These are phyloP conservation scores for Galendromus occidentalis DNA, from an alignment of 1,140 invertebrate species.

Conservation along the genomic window DNA sequence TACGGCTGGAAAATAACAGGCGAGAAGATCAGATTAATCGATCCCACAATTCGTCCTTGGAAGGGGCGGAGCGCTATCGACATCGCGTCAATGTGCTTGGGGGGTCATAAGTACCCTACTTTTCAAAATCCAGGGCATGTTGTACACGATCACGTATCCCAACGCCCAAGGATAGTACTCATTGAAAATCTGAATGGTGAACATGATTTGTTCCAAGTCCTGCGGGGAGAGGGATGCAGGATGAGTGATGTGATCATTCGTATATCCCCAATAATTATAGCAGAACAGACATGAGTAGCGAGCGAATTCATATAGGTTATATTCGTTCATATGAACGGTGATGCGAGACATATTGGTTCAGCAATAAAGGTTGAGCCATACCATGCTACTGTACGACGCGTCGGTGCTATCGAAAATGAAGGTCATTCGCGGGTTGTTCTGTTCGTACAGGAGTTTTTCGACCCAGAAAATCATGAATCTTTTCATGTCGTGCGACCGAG, in stretches of 20 bases:
- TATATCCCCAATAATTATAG: too few relatives aligned
- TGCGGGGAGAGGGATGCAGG: neutral
- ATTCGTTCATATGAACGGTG: too few relatives aligned
- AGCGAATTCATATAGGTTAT: too few relatives aligned
- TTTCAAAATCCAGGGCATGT: conserved; percentile 17
- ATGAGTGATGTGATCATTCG: too few relatives aligned
- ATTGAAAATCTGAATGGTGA: conserved; percentile 14
- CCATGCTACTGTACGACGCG: neutral
- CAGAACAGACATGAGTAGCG: too few relatives aligned
- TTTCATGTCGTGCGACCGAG: conserved; percentile 6
- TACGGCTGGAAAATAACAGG: neutral
- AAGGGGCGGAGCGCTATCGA: too few relatives aligned
- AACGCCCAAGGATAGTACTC: conserved; percentile 18
- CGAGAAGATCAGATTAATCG: too few relatives aligned
- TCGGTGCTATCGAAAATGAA: neutral
- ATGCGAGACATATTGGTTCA: too few relatives aligned
- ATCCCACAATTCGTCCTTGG: too few relatives aligned
- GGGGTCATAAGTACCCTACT: neutral
- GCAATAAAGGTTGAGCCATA: too few relatives aligned
- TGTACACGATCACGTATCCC: conserved; percentile 16
- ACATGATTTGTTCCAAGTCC: conserved; percentile 18
- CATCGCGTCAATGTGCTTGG: too few relatives aligned
- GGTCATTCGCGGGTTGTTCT: neutral
- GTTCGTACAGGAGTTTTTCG: neutral
- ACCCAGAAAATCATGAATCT: neutral